Evolutionary conservation across 2,888 invertebrate genomes (phyloP).

Genomic region (Spilosoma lubricipeda): DNA sequence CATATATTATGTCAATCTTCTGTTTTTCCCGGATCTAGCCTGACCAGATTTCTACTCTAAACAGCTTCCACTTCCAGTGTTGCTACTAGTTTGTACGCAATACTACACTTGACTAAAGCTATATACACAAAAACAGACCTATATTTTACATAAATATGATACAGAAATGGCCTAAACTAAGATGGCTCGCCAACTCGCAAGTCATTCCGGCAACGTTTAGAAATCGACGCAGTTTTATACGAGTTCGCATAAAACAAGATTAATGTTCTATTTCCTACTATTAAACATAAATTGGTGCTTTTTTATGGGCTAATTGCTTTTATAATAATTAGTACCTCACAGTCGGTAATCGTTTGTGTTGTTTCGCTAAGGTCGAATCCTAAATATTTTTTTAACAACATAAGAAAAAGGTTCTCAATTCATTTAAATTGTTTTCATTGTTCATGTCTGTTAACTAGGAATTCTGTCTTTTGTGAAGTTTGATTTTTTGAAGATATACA

Average conservation of each 20-base stretch:
- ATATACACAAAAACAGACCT: background rate
- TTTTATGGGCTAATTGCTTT: background rate
- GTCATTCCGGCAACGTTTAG: slow-evolving; percentile 12
- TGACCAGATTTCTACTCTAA: too few relatives aligned
- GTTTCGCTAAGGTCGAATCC: background rate
- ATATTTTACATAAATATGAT: slow-evolving; percentile 2
- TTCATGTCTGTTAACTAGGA: background rate
- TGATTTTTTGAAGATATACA: too few relatives aligned
- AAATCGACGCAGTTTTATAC: slow-evolving; percentile 11
- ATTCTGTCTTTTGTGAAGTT: background rate
- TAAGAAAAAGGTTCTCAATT: background rate
- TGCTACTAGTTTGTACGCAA: too few relatives aligned
- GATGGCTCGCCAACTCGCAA: slow-evolving; percentile 15
- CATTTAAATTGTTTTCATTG: too few relatives aligned
- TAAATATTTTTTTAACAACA: background rate
- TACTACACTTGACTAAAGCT: background rate
- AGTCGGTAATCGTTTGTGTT: background rate
- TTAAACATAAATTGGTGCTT: background rate
- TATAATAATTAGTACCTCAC: background rate
- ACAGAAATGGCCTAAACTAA: slow-evolving; percentile 10
- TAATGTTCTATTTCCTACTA: slow-evolving; percentile 15
- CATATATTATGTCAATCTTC: too few relatives aligned
- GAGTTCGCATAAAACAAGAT: slow-evolving; percentile 10
- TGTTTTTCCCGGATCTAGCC: too few relatives aligned
- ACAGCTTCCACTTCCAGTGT: too few relatives aligned